Percentiles rank a stretch among this genome's conserved stretches.
phyloP scores from a whole-genome alignment of 2,888 invertebrate species.

The Alviniconcha strummeri region DNA sequence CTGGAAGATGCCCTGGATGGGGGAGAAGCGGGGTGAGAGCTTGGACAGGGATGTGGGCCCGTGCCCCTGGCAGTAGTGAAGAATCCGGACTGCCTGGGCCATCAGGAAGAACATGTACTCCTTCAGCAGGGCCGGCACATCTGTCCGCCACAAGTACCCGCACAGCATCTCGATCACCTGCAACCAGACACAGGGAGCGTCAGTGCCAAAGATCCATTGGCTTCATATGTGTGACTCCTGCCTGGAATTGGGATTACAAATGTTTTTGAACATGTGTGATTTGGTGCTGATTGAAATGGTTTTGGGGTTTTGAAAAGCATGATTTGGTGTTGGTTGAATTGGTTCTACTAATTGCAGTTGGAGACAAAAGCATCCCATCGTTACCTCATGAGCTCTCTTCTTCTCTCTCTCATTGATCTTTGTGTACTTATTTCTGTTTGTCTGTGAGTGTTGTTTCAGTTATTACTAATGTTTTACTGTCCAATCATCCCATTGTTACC shows the following conservation, averaged over 20 bases:
- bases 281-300: not conserved
- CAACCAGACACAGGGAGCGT: constrained; percentile 42
- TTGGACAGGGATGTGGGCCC: constrained; percentile 31
- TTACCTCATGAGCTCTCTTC: no score
- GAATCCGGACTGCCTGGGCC: constrained; percentile 67
- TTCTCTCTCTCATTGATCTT: no score
- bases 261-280: no score
- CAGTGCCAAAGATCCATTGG: not conserved
- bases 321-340: not conserved
- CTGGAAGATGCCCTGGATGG: constrained; percentile 57
- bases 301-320: not conserved
- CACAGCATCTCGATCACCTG: constrained; percentile 68
- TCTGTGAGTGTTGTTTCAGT: no score
- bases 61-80: constrained; percentile 62
- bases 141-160: constrained; percentile 67
- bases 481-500: no score
- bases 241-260: no score
- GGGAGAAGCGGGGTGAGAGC: constrained; percentile 53
- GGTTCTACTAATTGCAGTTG: no score
- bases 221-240: no score
- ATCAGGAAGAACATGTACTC: constrained; percentile 70
- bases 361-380: no score
- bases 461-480: no score
- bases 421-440: no score
- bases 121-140: constrained; percentile 68